Conservation (phyloP, 2,113 vertebrate genomes). For the Thryonomys swinderianus region DNA sequence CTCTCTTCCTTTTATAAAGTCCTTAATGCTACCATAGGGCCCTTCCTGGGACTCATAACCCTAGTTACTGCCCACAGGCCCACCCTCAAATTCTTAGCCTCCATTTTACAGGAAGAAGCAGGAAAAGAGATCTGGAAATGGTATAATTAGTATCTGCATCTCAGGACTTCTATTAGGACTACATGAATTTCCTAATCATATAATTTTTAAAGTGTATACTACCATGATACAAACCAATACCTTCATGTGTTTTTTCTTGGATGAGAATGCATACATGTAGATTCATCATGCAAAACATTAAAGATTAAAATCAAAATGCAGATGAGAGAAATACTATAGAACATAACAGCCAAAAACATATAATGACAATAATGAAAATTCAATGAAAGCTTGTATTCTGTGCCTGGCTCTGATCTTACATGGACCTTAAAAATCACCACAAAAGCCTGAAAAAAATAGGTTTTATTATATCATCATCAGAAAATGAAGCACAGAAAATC, state of each 20-base stretch:
- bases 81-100: neutral
- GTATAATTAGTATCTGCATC: neutral
- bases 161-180: neutral
- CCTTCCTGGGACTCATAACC: neutral
- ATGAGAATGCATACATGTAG: neutral
- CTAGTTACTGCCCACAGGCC: neutral
- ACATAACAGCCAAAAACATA: constrained; percentile 4
- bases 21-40: neutral
- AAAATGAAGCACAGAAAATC: neutral
- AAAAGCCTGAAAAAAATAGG: neutral
- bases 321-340: neutral
- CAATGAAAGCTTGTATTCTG: neutral
- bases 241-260: neutral
- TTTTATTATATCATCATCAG: neutral
- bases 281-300: neutral
- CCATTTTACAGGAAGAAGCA: neutral
- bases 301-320: neutral
- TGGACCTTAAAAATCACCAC: neutral
- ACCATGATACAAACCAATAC: neutral
- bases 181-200: neutral
- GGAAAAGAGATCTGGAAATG: neutral
- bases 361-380: neutral
- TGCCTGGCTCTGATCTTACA: neutral
- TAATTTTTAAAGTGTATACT: neutral
- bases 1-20: neutral